A percentile compares a stretch with the other conserved stretches of the same genome.
Evolutionary conservation across 2,888 invertebrate species (phyloP).

Genomic region (Meteorus cinctellus): DNA sequence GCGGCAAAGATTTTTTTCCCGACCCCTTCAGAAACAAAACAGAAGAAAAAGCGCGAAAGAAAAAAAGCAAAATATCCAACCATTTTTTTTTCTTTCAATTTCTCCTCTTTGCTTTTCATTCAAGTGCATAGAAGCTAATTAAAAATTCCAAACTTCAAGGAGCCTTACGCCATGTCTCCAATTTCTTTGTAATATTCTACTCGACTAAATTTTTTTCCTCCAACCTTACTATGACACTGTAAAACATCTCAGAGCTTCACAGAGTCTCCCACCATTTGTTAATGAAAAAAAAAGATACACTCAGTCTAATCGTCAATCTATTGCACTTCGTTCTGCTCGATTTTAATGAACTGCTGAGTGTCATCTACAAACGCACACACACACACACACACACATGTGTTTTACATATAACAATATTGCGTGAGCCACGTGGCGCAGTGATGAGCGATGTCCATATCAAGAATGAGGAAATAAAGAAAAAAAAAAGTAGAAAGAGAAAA

Average conservation of each 20-base stretch:
- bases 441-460: conserved; percentile 35
- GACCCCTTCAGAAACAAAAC: neutral
- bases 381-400: neutral
- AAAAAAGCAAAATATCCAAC: neutral
- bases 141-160: neutral
- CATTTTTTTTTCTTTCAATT: neutral
- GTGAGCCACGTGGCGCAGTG: conserved; percentile 18
- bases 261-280: neutral
- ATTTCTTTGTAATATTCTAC: neutral
- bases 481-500: conserved; percentile 24
- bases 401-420: neutral
- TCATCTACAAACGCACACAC: neutral
- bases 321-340: neutral
- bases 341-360: neutral
- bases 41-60: neutral
- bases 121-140: neutral
- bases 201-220: neutral
- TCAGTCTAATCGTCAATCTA: neutral
- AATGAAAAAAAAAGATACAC: neutral
- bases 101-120: neutral
- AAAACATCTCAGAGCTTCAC: neutral
- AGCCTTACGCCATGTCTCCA: neutral
- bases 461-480: conserved; percentile 15
- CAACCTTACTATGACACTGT: neutral
- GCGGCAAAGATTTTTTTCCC: neutral